These are phyloP conservation scores for Polylopha cassiicola DNA, from an alignment of 2,888 invertebrate genomes.

Conservation along the genomic window DNA sequence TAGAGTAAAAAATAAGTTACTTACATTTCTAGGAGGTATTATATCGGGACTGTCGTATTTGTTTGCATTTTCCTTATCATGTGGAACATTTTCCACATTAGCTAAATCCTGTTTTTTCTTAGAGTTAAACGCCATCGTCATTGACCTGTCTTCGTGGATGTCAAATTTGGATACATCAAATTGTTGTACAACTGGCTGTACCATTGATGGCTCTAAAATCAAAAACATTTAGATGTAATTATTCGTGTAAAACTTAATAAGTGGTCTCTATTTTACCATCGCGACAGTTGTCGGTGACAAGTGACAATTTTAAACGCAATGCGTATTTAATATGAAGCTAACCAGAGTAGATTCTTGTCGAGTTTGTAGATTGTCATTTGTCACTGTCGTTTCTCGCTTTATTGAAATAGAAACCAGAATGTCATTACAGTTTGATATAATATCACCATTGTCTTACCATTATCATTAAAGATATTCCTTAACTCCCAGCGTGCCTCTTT, in stretches of 20 bases:
- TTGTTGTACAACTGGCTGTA: slow-evolving; percentile 64
- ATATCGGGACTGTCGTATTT: slow-evolving; percentile 45
- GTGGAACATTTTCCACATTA: slow-evolving; percentile 43
- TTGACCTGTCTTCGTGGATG: slow-evolving; percentile 69
- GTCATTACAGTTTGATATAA: neutral
- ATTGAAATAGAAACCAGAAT: too few species aligned
- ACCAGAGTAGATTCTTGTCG: too few species aligned
- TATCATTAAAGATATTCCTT: slow-evolving; percentile 78
- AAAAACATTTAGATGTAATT: slow-evolving; percentile 2
- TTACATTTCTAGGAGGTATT: slow-evolving; percentile 46
- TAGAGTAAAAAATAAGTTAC: slow-evolving; percentile 13
- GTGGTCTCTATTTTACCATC: too few species aligned
- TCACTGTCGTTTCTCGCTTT: too few species aligned
- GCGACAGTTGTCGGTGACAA: too few species aligned
- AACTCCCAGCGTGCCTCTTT: slow-evolving; percentile 83
- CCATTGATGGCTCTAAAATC: slow-evolving; percentile 63
- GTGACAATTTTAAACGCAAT: too few species aligned
- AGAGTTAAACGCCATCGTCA: slow-evolving; percentile 65
- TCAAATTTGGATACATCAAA: slow-evolving; percentile 67
- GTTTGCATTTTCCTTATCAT: slow-evolving; percentile 65
- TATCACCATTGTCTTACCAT: slow-evolving; percentile 43
- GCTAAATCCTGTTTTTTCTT: slow-evolving; percentile 56
- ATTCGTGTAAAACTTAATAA: neutral
- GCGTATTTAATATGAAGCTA: too few species aligned
- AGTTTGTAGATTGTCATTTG: too few species aligned